Base-by-base conservation (phyloP, 2,797 vertebrate species). In the Fistularia commersonii region DNA sequence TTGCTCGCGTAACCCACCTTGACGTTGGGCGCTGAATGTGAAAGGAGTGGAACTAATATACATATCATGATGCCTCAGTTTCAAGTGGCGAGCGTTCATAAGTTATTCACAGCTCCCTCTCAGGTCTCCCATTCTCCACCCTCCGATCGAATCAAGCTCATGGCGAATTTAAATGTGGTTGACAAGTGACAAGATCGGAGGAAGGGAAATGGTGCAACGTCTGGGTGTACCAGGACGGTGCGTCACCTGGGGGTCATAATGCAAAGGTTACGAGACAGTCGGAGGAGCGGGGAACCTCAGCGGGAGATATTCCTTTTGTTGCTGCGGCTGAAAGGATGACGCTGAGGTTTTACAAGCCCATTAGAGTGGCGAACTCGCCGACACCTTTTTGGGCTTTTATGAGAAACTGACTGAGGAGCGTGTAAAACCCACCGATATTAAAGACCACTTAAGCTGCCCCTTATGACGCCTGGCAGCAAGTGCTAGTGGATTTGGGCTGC, bases 391-490 rank as follows among this genome's bases (percentile, higher is more conserved):
- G 62, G 68, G 41, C 42, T 80, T 85, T 79, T 79, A 85, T 64
- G 75, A 54, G 72, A 70, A 74, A 64, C 76, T 14, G 61, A 69
- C 76, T 49, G 5, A 46, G 73, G 80, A 78, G 58, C 72, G 65
- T 69, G 67, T 81, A 79, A 80, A 83, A 66, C 60, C 61, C 15
- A 47, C 64, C 62, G 77, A 84, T 84, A 82, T 86, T 85, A 82
- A 84, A 78, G 64, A 81, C 69, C 81, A 81, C 77, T 85, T 83
- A 81, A 69, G 72, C 60, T 32, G 45, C 48, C 39, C 32, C 77
- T 85, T 79, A 85, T 72, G 73, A 61, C 11, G 49, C 72, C 57
- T 52, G 66, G 75, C 76, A 77, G 52, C 51, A 57, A 69, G 57
- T 49, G 44, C 48, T 65, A 67, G 70, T 74, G 67, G 73, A 72